These are phyloP conservation scores for Actinopyga echinites DNA, from an alignment of 53 echinoderm and acorn worm genomes.

Conservation along the genomic window DNA sequence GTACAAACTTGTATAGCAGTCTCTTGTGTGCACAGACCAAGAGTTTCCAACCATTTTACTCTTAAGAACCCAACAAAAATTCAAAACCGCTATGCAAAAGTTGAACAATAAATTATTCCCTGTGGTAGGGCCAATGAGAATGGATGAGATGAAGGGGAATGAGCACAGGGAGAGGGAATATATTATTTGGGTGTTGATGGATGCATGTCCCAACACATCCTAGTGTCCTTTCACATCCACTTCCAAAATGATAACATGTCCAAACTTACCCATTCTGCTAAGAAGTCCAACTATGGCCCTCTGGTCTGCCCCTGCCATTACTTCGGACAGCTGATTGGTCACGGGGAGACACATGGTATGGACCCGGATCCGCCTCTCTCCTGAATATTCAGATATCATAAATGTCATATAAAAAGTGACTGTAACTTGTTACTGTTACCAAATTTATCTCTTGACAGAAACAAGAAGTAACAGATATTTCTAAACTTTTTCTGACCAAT, in stretches of 20 bases:
- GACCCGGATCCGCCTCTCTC: conserved; percentile 94
- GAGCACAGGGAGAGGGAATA: no score
- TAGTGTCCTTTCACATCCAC: neutral
- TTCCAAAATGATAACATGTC: neutral
- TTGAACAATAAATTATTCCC: no score
- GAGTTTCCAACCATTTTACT: no score
- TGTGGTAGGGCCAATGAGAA: no score
- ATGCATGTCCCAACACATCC: neutral
- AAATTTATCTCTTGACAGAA: no score
- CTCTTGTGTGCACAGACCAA: no score
- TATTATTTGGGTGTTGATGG: neutral
- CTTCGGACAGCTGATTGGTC: conserved; percentile 90
- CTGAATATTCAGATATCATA: conserved; percentile 29
- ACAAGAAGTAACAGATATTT: no score
- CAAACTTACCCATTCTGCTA: conserved; percentile 90
- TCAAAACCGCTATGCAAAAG: no score
- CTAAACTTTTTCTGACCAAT: no score
- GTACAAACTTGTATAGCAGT: no score
- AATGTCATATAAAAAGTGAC: neutral
- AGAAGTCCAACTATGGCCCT: conserved; percentile 77
- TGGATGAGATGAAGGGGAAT: no score
- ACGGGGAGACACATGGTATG: conserved; percentile 98
- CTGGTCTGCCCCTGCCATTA: conserved; percentile 84
- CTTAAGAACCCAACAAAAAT: no score
- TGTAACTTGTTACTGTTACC: neutral